phyloP scores from a whole-genome alignment of 2,888 invertebrate genomes.

The Rosalia funebris region DNA sequence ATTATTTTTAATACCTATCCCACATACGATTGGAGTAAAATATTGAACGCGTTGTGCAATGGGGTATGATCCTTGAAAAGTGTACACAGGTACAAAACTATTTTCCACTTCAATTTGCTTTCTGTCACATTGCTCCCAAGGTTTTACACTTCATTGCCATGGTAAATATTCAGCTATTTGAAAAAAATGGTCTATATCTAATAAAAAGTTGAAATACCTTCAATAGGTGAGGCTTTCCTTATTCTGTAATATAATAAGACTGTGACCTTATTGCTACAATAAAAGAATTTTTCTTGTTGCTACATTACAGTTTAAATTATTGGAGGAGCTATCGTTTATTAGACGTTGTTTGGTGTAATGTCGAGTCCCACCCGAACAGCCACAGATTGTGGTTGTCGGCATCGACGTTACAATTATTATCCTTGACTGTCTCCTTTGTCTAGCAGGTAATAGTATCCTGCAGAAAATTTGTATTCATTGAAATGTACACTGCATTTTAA shows the following conservation, averaged over 20 bases:
- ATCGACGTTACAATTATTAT: conserved; percentile 13
- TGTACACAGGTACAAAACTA: conserved; percentile 41
- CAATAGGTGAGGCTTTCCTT: conserved; percentile 63
- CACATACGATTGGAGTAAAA: conserved; percentile 58
- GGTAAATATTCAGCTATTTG: conserved; percentile 59
- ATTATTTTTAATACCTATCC: conserved; percentile 61
- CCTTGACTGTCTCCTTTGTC: conserved; percentile 18
- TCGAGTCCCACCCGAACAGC: not conserved
- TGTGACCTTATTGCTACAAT: conserved; percentile 55
- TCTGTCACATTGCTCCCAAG: conserved; percentile 61
- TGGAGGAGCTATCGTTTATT: conserved; percentile 1
- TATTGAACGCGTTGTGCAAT: conserved; percentile 47
- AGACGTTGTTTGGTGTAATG: not conserved
- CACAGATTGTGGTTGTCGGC: not conserved
- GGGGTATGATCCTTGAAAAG: conserved; percentile 35
- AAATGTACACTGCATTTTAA: not conserved
- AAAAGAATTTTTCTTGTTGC: conserved; percentile 34
- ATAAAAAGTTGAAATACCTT: conserved; percentile 60
- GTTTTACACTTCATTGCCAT: conserved; percentile 62
- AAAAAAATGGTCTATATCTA: conserved; percentile 54
- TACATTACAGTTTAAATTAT: conserved; percentile 9
- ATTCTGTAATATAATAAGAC: conserved; percentile 54
- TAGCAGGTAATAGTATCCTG: conserved; percentile 6
- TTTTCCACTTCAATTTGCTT: conserved; percentile 46
- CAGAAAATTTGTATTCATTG: conserved; percentile 1